Percentiles rank a stretch among this genome's conserved stretches.
phyloP scores from a whole-genome alignment of 2,888 invertebrate species.

The Calameuta pallipes region DNA sequence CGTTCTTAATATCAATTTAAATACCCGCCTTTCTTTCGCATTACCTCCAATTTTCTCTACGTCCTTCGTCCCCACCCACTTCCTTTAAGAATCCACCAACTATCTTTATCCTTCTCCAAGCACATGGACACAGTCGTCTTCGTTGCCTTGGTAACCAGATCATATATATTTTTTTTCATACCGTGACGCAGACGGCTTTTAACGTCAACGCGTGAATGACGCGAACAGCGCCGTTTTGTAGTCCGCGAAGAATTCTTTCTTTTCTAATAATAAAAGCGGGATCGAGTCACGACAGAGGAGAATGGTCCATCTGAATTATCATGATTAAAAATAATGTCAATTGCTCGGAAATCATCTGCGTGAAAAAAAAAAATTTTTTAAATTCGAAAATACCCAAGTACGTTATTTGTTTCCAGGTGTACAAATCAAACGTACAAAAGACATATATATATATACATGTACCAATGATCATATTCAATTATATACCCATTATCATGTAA shows the following conservation, averaged over 20 bases:
- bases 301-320: not conserved
- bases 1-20: not conserved
- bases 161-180: not conserved
- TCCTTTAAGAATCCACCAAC: not conserved
- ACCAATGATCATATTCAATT: not conserved
- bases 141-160: not conserved
- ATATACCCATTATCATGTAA: not conserved
- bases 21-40: not conserved
- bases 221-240: not conserved
- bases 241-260: not conserved
- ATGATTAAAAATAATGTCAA: not conserved
- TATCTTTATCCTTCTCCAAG: not conserved
- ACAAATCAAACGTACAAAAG: not conserved
- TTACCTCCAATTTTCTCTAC: not conserved
- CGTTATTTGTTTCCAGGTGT: not conserved
- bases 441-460: not conserved
- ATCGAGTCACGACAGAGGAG: not conserved
- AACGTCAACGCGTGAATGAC: not conserved
- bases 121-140: not conserved
- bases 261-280: not conserved
- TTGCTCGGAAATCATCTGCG: no score
- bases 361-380: not conserved
- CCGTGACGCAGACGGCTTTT: not conserved
- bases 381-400: not conserved
- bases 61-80: not conserved